These are phyloP conservation scores for Elymnias hypermnestra DNA, from an alignment of 1,140 invertebrate genomes.

Conservation along the genomic window DNA sequence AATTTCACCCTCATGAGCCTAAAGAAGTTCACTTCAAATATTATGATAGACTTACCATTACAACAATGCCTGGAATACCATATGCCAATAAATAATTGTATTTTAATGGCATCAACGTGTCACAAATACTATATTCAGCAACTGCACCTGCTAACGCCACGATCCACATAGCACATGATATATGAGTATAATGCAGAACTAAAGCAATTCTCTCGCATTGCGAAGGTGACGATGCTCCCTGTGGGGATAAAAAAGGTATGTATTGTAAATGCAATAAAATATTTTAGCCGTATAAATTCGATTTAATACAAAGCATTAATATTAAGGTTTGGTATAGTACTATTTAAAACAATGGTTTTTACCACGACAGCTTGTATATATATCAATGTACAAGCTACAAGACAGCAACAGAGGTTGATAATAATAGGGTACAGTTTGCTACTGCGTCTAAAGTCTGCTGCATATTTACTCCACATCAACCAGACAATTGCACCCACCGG, in stretches of 20 bases:
- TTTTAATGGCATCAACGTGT: conserved; percentile 55
- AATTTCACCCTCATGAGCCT: too few species aligned
- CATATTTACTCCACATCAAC: conserved; percentile 53
- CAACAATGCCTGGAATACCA: conserved; percentile 74
- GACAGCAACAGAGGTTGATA: conserved; percentile 63
- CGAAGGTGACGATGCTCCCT: conserved; percentile 78
- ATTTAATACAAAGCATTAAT: too few species aligned
- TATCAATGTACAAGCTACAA: conserved; percentile 58
- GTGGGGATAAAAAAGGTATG: too few species aligned
- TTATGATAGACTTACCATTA: conserved; percentile 69
- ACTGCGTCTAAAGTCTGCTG: conserved; percentile 48
- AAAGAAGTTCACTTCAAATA: too few species aligned
- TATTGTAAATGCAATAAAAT: too few species aligned
- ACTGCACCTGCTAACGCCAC: conserved; percentile 64
- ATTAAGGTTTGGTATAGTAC: too few species aligned
- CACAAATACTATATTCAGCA: conserved; percentile 53
- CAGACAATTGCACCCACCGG: conserved; percentile 42
- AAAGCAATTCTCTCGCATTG: conserved; percentile 80
- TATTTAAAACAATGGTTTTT: conserved; percentile 14
- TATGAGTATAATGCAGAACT: conserved; percentile 81
- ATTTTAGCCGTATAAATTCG: too few species aligned
- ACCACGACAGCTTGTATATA: conserved; percentile 69
- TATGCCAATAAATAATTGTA: conserved; percentile 76
- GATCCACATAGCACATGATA: conserved; percentile 81
- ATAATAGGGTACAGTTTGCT: conserved; percentile 72